A percentile compares a stretch with the other conserved stretches of the same genome.
Conservation (phyloP, 2,888 invertebrate genomes). For the Argynnis bischoffii region DNA sequence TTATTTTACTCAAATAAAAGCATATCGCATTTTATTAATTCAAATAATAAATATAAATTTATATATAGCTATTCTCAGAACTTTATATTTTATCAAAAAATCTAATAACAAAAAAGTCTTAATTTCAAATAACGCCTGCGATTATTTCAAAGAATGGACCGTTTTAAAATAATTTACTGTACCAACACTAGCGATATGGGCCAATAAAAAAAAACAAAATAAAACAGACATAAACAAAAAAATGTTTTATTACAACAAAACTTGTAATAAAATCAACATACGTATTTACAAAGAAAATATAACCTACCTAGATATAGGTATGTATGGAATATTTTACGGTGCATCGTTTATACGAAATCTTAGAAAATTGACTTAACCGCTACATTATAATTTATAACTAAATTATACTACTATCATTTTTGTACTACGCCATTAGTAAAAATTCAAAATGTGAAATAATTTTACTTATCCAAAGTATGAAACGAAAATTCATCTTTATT, state of each 20-base stretch:
- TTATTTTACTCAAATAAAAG: too few relatives aligned
- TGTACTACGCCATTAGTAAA: conserved; percentile 42
- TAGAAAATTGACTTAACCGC: conserved; percentile 57
- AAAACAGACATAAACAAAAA: conserved; percentile 57
- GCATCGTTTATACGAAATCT: conserved; percentile 48
- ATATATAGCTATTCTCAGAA: too few relatives aligned
- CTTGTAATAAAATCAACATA: conserved; percentile 59
- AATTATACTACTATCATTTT: conserved; percentile 52
- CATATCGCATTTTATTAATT: too few relatives aligned
- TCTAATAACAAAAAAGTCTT: too few relatives aligned
- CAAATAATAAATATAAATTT: too few relatives aligned
- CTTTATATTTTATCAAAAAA: too few relatives aligned
- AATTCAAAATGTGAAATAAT: not conserved
- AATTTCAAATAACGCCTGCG: too few relatives aligned
- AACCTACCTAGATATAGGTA: too few relatives aligned
- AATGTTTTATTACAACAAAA: conserved; percentile 42
- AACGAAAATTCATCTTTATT: not conserved
- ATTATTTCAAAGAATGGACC: too few relatives aligned
- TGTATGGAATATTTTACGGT: conserved; percentile 50
- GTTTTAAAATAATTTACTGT: not conserved
- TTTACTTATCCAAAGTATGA: not conserved
- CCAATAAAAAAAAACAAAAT: conserved; percentile 42
- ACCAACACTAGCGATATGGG: not conserved
- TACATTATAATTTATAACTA: conserved; percentile 54
- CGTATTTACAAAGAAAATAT: conserved; percentile 50